phyloP scores from a whole-genome alignment of 1,140 invertebrate species.

The Melitaea cinxia region DNA sequence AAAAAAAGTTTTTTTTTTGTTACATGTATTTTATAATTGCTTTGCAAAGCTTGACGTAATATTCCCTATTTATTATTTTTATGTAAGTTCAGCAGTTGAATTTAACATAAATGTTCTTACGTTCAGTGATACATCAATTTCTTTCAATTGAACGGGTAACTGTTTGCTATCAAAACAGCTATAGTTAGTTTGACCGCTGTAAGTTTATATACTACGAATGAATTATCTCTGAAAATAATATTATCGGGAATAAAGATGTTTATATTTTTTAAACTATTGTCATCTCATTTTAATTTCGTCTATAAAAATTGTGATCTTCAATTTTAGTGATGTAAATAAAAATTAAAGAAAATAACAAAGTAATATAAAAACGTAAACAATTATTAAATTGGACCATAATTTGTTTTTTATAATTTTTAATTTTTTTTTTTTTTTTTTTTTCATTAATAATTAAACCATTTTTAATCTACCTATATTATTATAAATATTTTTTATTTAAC shows the following conservation, averaged over 20 bases:
- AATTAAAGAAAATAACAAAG: neutral
- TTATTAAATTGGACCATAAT: neutral
- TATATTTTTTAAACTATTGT: neutral
- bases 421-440: neutral
- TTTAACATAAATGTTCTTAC: neutral
- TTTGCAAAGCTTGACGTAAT: constrained; percentile 1
- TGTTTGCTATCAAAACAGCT: constrained; percentile 37
- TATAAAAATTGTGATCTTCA: constrained; percentile 3
- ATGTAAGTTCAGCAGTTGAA: neutral
- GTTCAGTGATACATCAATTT: constrained; percentile 50
- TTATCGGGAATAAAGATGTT: neutral
- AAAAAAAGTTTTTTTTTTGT: neutral
- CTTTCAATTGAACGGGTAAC: constrained; percentile 60
- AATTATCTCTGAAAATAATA: neutral
- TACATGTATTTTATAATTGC: neutral
- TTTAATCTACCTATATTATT: neutral
- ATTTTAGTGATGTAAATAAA: constrained; percentile 8
- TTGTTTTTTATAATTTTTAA: neutral
- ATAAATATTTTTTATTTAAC: constrained; percentile 16
- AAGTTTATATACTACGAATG: neutral
- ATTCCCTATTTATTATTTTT: neutral
- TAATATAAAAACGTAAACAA: neutral
- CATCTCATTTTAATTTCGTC: constrained; percentile 1
- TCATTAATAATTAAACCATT: neutral
- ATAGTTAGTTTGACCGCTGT: neutral